Base-by-base conservation (phyloP, 2,888 invertebrate species). In the Deilephila porcellus region DNA sequence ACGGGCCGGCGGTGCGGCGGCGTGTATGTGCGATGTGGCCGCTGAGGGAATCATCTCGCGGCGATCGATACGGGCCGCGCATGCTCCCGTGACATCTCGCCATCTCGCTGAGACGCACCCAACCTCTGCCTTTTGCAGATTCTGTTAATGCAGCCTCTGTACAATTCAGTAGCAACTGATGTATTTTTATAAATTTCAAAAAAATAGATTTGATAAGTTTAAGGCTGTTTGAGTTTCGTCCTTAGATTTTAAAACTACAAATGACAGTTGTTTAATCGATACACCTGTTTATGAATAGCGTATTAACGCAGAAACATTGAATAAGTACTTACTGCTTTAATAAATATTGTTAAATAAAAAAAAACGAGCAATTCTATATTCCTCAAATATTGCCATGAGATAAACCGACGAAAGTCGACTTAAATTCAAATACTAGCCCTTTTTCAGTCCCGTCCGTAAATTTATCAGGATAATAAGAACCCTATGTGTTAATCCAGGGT, bases 41-140 rank as follows among this genome's bases (percentile, higher is more conserved):
- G 20, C 72, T 72, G 37, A 37, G 63, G 56, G 70, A 80, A 82
- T 86, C 90, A 89, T 90, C 90, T 87, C 88, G 79, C 77, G 75
- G 79, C 83, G 89, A 90, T 92, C 92, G 90, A 92, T 92, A 88
- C 77, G 74, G 79, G 80, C 91, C 25, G 92, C 91, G 92, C 92
- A 90, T 86, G 86, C 86, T 78, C 85, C 45, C 45, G 45, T 11
- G 81, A 81, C 78, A 78, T n/a, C 56, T 56, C 56, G 56, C 56
- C 82, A 78, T 81, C 82, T 77, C 79, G 72, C 78, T 63, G 76
- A 80, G 78, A 78, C 78, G 62, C 67, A 59, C 67, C 70, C 53
- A 59, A 45, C 56, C 70, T 73, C 45, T 59, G 59, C 72, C 59
- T 67, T 59, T 64, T 73, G 67, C 67, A 67, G 52, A 67, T 52